Percentiles rank a stretch among this genome's conserved stretches.
Evolutionary conservation across 1,140 invertebrate species (phyloP).

Genomic region (Drosophila hydei): DNA sequence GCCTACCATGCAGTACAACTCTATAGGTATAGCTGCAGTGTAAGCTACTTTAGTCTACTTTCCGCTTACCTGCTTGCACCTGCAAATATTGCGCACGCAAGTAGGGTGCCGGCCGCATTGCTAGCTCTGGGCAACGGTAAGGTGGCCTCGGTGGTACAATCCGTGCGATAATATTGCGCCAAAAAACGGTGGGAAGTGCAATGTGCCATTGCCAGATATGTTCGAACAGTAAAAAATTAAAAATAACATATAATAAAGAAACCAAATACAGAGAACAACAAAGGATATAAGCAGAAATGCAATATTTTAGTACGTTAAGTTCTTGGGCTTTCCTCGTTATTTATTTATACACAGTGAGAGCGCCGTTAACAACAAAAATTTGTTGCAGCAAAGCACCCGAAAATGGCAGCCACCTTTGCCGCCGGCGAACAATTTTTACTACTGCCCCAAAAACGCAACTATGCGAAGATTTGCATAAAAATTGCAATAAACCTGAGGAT

Average conservation of each 20-base stretch:
- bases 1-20: slow-evolving; percentile 1
- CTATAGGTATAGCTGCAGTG: slow-evolving; percentile 10
- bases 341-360: slow-evolving; percentile 65
- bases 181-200: slow-evolving; percentile 92
- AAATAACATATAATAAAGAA: slow-evolving; percentile 13
- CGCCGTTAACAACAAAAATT: slow-evolving; percentile 57
- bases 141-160: slow-evolving; percentile 91
- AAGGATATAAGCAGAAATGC: slow-evolving; percentile 37
- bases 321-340: slow-evolving; percentile 60
- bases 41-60: slow-evolving; percentile 55
- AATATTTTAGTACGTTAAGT: slow-evolving; percentile 69
- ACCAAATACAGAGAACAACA: slow-evolving; percentile 33
- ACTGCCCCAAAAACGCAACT: too few relatives aligned
- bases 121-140: slow-evolving; percentile 93
- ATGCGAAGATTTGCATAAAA: slow-evolving; percentile 71
- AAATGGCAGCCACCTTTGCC: slow-evolving; percentile 69
- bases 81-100: slow-evolving; percentile 92
- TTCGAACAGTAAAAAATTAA: slow-evolving; percentile 85
- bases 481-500: slow-evolving; percentile 65
- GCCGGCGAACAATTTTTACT: slow-evolving; percentile 56
- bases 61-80: slow-evolving; percentile 90
- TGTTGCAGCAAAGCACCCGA: slow-evolving; percentile 59
- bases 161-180: slow-evolving; percentile 89
- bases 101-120: slow-evolving; percentile 91
- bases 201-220: slow-evolving; percentile 91